Percentiles rank a stretch among this genome's conserved stretches.
These are phyloP conservation scores for Echinops telfairi DNA, from an alignment of 2,113 vertebrate genomes.

Conservation along the genomic window DNA sequence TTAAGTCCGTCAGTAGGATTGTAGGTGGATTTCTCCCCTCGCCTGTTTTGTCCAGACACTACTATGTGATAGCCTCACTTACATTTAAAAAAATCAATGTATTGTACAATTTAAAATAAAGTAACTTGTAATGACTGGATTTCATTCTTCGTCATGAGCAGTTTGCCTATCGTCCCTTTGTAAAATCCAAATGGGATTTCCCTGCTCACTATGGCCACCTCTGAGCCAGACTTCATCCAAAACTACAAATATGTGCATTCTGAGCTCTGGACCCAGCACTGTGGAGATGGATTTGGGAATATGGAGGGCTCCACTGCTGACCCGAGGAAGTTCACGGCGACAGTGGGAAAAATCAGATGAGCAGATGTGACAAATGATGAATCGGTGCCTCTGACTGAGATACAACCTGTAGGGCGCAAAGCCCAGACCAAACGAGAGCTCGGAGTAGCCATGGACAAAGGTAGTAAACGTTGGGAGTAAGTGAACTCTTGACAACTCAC, in stretches of 20 bases:
- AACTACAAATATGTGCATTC: background rate
- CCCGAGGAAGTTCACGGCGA: background rate
- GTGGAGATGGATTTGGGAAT: background rate
- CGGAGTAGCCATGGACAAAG: background rate
- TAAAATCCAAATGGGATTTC: background rate
- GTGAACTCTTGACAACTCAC: background rate
- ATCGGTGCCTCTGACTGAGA: background rate
- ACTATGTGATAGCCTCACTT: background rate
- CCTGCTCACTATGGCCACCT: background rate
- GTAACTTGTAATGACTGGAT: constrained; percentile 32
- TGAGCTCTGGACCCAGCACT: background rate
- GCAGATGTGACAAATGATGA: background rate
- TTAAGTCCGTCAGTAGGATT: background rate
- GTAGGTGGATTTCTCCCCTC: background rate
- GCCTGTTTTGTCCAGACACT: constrained; percentile 14
- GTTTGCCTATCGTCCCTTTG: constrained; percentile 8
- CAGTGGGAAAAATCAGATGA: background rate
- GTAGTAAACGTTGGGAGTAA: background rate
- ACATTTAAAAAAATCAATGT: constrained; percentile 16
- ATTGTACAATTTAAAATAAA: constrained; percentile 23
- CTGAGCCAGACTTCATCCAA: background rate
- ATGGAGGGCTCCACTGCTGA: background rate
- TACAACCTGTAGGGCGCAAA: background rate
- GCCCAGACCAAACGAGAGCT: background rate
- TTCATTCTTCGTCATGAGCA: constrained; percentile 24